phyloP scores from a whole-genome alignment of 2,888 invertebrate genomes.

The Cryptocheilus praepositus region DNA sequence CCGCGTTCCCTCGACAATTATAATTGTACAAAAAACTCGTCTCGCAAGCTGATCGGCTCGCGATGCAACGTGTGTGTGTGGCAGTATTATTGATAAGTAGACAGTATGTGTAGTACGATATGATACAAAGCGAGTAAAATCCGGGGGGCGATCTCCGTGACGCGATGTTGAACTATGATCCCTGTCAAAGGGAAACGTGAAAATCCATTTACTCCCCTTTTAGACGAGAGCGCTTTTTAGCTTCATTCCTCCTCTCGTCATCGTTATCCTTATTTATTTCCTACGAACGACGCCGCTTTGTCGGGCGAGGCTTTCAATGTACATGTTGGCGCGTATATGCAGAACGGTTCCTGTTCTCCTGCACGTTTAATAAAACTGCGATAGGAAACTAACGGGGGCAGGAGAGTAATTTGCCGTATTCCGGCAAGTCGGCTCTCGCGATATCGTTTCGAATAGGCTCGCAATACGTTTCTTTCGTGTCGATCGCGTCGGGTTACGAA shows the following conservation, averaged over 20 bases:
- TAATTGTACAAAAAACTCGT: conserved; percentile 55
- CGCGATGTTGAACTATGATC: conserved; percentile 1
- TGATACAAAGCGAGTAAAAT: conserved; percentile 35
- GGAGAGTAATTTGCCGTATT: too few species aligned
- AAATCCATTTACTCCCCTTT: background rate
- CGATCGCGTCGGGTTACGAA: too few species aligned
- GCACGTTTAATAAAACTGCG: too few species aligned
- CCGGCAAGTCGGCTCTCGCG: too few species aligned
- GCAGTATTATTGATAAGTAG: conserved; percentile 65
- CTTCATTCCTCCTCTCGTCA: conserved; percentile 15
- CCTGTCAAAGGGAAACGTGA: conserved; percentile 25
- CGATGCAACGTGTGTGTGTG: conserved; percentile 45
- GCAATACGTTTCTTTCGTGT: too few species aligned
- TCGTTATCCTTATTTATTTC: conserved; percentile 3
- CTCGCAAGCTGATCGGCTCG: conserved; percentile 44
- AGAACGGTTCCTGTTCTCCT: too few species aligned
- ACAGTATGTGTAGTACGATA: conserved; percentile 51
- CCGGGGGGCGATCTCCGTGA: conserved; percentile 3
- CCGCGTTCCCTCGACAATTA: conserved; percentile 21
- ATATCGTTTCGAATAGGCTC: too few species aligned
- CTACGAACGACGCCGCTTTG: too few species aligned
- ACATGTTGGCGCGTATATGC: too few species aligned
- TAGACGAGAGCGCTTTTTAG: too few species aligned
- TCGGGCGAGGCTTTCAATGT: too few species aligned
- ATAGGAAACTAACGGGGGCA: too few species aligned